Base-by-base conservation (phyloP, 2,888 invertebrate species). In the Brachypalpus laphriformis region DNA sequence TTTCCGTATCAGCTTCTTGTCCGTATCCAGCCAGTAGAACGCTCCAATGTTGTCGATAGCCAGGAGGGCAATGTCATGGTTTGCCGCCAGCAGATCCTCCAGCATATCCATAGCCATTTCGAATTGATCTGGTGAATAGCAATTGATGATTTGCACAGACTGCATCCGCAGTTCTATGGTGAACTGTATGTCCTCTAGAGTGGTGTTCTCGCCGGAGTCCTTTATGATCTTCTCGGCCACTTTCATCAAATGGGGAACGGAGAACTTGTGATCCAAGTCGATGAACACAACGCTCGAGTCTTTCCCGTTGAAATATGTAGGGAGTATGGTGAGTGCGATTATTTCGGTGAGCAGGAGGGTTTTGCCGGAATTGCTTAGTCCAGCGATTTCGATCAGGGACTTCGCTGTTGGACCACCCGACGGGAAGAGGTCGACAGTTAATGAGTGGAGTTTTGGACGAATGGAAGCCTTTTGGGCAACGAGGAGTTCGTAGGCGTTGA, bases 221-320 rank as follows among this genome's bases (percentile, higher is more conserved):
- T 25, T 16, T n/a, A 92, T 88, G 6, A 89, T 88, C 34, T 86
- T 86, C 31, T 89, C 89, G 88, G 93, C 90, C 45, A 92, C 81
- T 31, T 89, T 88, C 8, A 90, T 87, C 22, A 94, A 88, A 72
- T 91, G 90, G 72, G 68, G 71, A 4, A 86, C 49, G 11, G 87
- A 82, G 25, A 94, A 93, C 78, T 94, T 93, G 87, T 93, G 92
- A 85, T 93, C 92, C 0, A 93, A 92, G 87, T 94, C 92, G 49
- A 94, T 90, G 7, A 93, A 88, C 16, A 94, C 86, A 1, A 92
- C 93, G 51, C 91, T 90, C 20, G 92, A 89, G 71, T 92, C 89
- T 25, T 92, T 91, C 0, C 93, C 93, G 14, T 91, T 91, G 49
- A 89, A 89, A 8, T 85, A 83, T 9, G 87, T 80, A 0, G 93